Conservation (phyloP, 2,888 invertebrate genomes). For the Danaus chrysippus region DNA sequence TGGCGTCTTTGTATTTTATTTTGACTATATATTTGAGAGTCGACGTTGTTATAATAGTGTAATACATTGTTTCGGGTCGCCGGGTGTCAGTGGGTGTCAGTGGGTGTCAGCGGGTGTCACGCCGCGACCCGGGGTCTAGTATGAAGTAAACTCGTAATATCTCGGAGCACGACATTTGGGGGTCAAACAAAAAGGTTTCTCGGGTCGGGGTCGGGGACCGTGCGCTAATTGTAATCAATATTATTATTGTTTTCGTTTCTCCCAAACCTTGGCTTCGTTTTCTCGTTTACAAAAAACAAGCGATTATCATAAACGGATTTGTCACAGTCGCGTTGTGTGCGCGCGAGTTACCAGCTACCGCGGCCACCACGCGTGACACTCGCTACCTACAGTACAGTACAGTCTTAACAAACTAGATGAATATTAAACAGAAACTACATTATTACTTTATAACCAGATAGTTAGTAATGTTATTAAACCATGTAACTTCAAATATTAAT, state of each 20-base stretch:
- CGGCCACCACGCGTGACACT: no score
- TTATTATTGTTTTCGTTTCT: constrained; percentile 31
- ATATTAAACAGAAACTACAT: no score
- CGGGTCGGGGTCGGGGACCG: constrained; percentile 16
- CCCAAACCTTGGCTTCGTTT: constrained; percentile 38
- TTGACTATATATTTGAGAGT: no score
- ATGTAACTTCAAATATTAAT: no score
- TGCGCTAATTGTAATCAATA: constrained; percentile 33
- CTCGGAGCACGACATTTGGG: constrained; percentile 7
- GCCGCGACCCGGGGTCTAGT: constrained; percentile 5
- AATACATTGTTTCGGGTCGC: no score
- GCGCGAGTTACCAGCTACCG: neutral
- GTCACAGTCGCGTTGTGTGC: constrained; percentile 26
- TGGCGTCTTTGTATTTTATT: no score
- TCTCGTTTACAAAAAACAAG: constrained; percentile 29
- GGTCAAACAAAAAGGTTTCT: constrained; percentile 8
- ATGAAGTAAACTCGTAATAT: neutral
- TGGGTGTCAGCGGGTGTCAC: neutral
- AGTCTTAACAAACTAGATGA: no score
- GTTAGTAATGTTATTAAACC: no score
- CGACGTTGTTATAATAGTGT: no score
- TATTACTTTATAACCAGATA: no score
- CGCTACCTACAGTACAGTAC: no score
- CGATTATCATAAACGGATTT: constrained; percentile 26
- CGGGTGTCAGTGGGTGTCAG: neutral